Evolutionary conservation across 2,113 vertebrate genomes (phyloP), one percentile per base, ranked within the genome.

Genomic region (Tinamus guttatus): DNA sequence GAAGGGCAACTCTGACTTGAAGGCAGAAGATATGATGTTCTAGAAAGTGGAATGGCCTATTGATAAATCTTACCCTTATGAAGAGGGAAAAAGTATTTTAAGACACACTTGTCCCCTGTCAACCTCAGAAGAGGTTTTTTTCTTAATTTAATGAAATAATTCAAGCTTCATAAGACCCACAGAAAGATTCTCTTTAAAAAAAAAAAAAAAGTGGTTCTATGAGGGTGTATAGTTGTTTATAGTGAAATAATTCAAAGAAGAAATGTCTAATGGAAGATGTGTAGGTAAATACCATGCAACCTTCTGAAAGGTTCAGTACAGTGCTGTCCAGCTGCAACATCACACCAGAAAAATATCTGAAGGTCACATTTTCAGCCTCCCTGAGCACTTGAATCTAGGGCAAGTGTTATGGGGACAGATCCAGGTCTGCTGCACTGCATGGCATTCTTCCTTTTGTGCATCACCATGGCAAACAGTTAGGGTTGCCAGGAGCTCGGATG

Each of bases 401-500:
- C 92, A 86, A 97, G 87, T 86, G 78, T 94, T 92, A 69, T 1
- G 56, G 86, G 94, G 93, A 95, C 70, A 89, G 81, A 89, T 59
- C 75, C 79, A 92, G 79, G 68, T 94, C 80, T 70, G 87, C 64
- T 75, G 2, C 62, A 63, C 84, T 32, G 60, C 7, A 0, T 59
- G 51, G 64, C 85, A 67, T 87, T 96, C 86, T 96, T 86, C 80
- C 85, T 81, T 96, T 94, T 94, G 84, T 96, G 89, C 89, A 94
- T 97, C 96, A 96, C 96, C 93, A 97, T 96, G 94, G 95, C 79
- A 97, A 97, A 90, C 90, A 87, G 84, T 87, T 54, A 77, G 65
- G 92, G 94, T 97, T 96, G 96, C 96, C 96, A 97, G 93, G 94
- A 96, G 92, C 95, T 69, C 54, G 89, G 87, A 47, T 56, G 87